These are phyloP conservation scores for Dorcus hopei DNA, from an alignment of 2,888 invertebrate species.

Conservation along the genomic window DNA sequence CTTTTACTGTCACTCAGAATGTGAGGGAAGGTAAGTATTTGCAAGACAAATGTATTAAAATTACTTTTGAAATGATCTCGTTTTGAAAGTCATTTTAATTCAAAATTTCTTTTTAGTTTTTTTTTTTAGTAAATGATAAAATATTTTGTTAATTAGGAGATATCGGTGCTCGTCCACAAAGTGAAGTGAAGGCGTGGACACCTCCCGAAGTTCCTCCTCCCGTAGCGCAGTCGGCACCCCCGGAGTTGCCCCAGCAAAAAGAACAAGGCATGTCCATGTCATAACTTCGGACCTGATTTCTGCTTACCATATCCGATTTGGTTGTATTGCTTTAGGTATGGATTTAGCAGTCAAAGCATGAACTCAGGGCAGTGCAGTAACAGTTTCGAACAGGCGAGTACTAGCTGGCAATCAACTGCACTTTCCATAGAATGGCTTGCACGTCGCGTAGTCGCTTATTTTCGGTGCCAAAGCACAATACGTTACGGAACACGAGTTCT, in stretches of 20 bases:
- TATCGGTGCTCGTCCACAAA: constrained; percentile 79
- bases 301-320: constrained; percentile 49
- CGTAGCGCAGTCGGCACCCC: constrained; percentile 66
- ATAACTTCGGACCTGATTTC: constrained; percentile 44
- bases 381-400: constrained; percentile 44
- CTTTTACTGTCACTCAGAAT: constrained; percentile 90
- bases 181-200: constrained; percentile 79
- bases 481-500: neutral
- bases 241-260: constrained; percentile 60
- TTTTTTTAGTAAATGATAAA: constrained; percentile 15
- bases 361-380: constrained; percentile 43
- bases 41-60: too few relatives aligned
- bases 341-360: constrained; percentile 46
- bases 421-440: constrained; percentile 32
- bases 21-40: constrained; percentile 66
- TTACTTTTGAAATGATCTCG: neutral
- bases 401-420: constrained; percentile 30
- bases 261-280: constrained; percentile 52
- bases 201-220: constrained; percentile 62
- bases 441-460: constrained; percentile 22
- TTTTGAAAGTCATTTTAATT: neutral
- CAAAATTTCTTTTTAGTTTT: too few relatives aligned
- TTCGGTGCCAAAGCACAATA: neutral
- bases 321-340: constrained; percentile 49
- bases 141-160: constrained; percentile 57